Evolutionary conservation across 2,888 invertebrate species (phyloP).

Genomic region (Morpho helenor): DNA sequence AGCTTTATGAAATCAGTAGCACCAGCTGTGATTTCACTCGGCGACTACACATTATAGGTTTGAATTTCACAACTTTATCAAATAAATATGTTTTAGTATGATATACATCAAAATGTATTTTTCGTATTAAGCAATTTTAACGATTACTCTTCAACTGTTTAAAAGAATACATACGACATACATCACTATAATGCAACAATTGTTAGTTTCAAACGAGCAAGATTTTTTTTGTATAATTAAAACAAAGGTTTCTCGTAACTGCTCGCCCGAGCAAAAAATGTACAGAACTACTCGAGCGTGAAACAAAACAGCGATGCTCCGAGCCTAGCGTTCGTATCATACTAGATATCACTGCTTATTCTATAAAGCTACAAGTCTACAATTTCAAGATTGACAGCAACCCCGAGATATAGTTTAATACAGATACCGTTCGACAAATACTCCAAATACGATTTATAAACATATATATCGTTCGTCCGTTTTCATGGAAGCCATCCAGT

Average conservation of each 20-base stretch:
- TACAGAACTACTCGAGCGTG: conserved; percentile 23
- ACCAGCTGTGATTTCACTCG: conserved; percentile 7
- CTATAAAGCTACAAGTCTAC: no score
- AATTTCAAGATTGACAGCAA: no score
- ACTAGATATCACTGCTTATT: no score
- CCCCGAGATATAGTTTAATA: no score
- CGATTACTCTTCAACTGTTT: conserved; percentile 4
- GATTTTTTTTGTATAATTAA: conserved; percentile 25
- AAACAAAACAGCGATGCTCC: conserved; percentile 13
- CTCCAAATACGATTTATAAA: background rate
- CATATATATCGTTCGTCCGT: conserved; percentile 7
- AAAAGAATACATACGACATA: conserved; percentile 11
- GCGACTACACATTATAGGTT: background rate
- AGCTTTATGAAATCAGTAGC: conserved; percentile 16
- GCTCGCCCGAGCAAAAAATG: conserved; percentile 26
- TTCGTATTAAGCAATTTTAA: no score
- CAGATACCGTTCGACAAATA: no score
- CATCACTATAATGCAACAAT: conserved; percentile 14
- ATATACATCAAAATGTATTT: no score
- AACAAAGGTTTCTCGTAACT: conserved; percentile 26
- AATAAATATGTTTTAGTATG: background rate
- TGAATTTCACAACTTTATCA: background rate
- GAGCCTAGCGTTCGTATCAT: no score
- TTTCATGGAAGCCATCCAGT: conserved; percentile 13
- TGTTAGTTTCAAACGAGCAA: conserved; percentile 15